Evolutionary conservation across 2,113 vertebrate genomes (phyloP).

Genomic region (Triplophysa dalaica): DNA sequence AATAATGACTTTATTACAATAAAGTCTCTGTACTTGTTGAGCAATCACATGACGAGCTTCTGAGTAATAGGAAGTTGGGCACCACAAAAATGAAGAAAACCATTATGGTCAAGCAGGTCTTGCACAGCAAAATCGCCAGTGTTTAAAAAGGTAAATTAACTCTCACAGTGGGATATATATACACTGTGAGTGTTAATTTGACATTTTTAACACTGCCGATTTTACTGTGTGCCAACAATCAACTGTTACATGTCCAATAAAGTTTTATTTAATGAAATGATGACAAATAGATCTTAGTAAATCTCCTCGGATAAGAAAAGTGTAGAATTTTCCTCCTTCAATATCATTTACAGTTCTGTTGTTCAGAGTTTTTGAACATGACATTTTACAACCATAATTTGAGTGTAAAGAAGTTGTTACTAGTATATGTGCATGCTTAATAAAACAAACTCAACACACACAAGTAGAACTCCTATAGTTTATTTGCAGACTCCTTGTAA

Average conservation of each 20-base stretch:
- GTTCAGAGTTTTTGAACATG: not conserved
- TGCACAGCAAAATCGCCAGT: too few relatives aligned
- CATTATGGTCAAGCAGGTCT: not conserved
- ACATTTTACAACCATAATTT: not conserved
- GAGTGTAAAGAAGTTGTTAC: not conserved
- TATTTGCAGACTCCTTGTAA: constrained; percentile 35
- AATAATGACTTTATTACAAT: not conserved
- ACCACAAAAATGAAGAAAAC: not conserved
- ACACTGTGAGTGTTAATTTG: too few relatives aligned
- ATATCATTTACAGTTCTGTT: not conserved
- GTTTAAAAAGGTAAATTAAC: too few relatives aligned
- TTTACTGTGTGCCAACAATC: too few relatives aligned
- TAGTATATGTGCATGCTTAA: not conserved
- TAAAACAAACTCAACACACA: constrained; percentile 1
- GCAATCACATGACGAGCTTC: constrained; percentile 23
- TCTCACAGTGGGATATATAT: too few relatives aligned
- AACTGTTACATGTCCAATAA: not conserved
- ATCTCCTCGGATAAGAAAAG: too few relatives aligned
- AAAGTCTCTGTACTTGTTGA: constrained; percentile 12
- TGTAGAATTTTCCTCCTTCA: too few relatives aligned
- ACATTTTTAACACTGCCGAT: too few relatives aligned
- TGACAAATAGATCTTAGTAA: too few relatives aligned
- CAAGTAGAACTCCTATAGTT: constrained; percentile 19
- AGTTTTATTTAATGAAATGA: not conserved
- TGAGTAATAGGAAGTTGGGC: constrained; percentile 25